Evolutionary conservation across 1,140 invertebrate genomes (phyloP), one percentile per base, ranked within the genome.

Genomic region (Psilanteris sp.): DNA sequence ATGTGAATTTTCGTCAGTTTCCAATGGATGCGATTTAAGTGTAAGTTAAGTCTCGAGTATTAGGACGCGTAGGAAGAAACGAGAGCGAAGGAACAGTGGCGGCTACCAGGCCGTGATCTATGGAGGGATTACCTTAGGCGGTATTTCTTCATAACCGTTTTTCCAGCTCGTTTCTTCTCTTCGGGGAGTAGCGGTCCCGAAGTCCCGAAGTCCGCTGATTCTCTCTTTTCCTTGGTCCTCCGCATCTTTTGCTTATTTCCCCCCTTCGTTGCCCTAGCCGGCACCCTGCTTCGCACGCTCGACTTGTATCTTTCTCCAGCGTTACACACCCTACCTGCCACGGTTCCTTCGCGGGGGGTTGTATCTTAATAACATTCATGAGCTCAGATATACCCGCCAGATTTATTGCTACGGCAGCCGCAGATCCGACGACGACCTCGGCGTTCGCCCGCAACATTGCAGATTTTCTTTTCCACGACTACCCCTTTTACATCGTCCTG

Each of bases 341-440:
- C 48, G 39, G 46, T 72, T 71, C 78, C 73, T 82, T 81, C 82
- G 82, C 75, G 83, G 81, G 84, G 83, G 84, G 83, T 88, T 88
- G 87, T 88, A 88, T 88, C 87, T 88, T 88, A 88, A 88, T 88
- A 88, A 88, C 87, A 88, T 88, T 88, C 87, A 88, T 88, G 87
- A 88, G 87, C 86, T 88, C 83, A 88, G 87, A 88, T 87, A 87
- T 88, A 88, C 86, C 82, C 84, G 81, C 78, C 78, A 87, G 84
- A 87, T 87, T 87, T 87, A 87, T 87, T 87, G 80, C 86, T 78
- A 64, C 76, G 70, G 83, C 83, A 85, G 80, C 82, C 79, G 79
- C 76, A 81, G 81, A 87, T 86, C 77, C 84, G 70, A 68, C 83
- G 62, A 84, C 84, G 78, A 83, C 83, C 82, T 59, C 54, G 32